Conservation (phyloP, 1,140 invertebrate genomes). For the Telenomus remus region DNA sequence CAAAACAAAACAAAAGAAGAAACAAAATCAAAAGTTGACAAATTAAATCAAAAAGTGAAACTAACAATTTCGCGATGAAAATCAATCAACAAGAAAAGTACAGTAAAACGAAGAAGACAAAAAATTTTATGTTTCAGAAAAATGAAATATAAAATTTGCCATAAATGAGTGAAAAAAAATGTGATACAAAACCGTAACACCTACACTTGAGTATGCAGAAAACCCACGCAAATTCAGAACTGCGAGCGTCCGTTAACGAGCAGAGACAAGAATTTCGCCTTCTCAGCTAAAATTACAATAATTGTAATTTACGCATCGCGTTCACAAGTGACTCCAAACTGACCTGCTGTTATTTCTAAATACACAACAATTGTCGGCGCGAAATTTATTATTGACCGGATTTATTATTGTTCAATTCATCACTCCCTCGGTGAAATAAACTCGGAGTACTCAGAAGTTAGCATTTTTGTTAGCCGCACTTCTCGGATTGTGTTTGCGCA, state of each 20-base stretch:
- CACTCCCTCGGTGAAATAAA: too few relatives aligned
- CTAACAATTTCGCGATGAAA: too few relatives aligned
- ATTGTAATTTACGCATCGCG: constrained; percentile 43
- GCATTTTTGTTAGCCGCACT: constrained; percentile 5
- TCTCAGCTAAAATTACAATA: constrained; percentile 50
- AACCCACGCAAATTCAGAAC: constrained; percentile 33
- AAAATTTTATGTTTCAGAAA: constrained; percentile 26
- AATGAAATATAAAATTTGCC: too few relatives aligned
- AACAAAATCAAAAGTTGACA: too few relatives aligned
- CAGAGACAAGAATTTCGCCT: constrained; percentile 38
- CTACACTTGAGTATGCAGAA: constrained; percentile 19
- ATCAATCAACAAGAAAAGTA: too few relatives aligned
- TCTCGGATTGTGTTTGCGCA: constrained; percentile 52
- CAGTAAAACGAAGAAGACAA: neutral
- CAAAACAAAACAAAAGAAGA: too few relatives aligned
- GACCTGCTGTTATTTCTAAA: constrained; percentile 1
- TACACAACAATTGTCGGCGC: constrained; percentile 16
- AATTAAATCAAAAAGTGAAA: too few relatives aligned
- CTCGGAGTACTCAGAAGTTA: too few relatives aligned
- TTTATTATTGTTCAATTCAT: neutral
- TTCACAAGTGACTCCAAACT: too few relatives aligned
- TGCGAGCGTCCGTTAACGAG: constrained; percentile 12
- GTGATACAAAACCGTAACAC: constrained; percentile 29
- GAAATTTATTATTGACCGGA: constrained; percentile 42
- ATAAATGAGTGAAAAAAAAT: constrained; percentile 26